Base-by-base conservation (phyloP, 2,888 invertebrate species). In the Trissolcus japonicus region DNA sequence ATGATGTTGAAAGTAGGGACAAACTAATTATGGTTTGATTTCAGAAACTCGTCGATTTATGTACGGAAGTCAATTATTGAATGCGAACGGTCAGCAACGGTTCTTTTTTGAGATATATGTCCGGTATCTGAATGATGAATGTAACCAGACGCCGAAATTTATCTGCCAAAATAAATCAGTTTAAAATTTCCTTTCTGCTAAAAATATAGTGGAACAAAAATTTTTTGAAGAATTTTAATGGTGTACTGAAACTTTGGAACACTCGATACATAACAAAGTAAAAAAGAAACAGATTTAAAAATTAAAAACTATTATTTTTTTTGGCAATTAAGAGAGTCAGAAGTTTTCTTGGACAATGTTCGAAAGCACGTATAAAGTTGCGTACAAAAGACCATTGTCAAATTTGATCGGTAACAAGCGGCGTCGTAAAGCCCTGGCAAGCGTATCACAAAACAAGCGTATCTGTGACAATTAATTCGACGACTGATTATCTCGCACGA, bases 401-500 rank as follows among this genome's bases (percentile, higher is more conserved):
- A 75, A 59, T 75, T 53, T 66, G 76, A 71, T 35, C 65, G 68
- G 63, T 60, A 62, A 68, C 56, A 76, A 66, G 69, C 69, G 54
- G 66, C 19, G 59, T 57, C 67, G 67, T 57, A 68, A 65, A 60
- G 61, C 72, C 19, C 54, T 46, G 69, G 56, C 65, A 48, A 40
- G 29, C 46, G 67, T 63, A 60, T 73, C 71, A 68, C 53, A 55
- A 63, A 77, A 73, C 48, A 73, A 67, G 66, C 73, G 69, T 73
- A 78, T 78, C 73, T 65, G 66, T 74, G 66, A 71, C 69, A 77
- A 77, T 77, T 77, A 73, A 77, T 73, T 74, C 69, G 61, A 74
- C 73, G 69, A 75, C 61, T 66, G 69, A 74, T 78, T 73, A 78
- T 78, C 73, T 77, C 73, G 68, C 68, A 68, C 65, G 60, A 76